Conservation (phyloP, 2,797 vertebrate species). For the Poeciliopsis gracilis region DNA sequence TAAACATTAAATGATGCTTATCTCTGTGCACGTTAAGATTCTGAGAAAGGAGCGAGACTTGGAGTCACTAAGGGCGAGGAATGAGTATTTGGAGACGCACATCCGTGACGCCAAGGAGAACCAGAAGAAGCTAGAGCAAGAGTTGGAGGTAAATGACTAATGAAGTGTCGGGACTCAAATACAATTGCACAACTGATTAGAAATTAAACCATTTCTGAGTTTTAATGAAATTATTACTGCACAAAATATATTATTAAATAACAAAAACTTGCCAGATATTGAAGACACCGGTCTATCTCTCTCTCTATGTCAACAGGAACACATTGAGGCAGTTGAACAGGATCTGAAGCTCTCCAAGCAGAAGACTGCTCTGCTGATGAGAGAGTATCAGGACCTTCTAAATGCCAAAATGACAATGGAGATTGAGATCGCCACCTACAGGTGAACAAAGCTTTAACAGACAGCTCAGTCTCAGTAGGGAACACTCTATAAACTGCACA, state of each 20-base stretch:
- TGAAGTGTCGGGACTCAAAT: not conserved
- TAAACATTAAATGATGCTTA: not conserved
- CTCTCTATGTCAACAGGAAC: constrained; percentile 61
- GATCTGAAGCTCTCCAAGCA: constrained; percentile 79
- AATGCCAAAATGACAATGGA: constrained; percentile 85
- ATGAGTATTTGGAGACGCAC: constrained; percentile 74
- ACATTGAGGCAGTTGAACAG: constrained; percentile 65
- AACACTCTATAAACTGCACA: not conserved
- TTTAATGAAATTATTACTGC: not conserved
- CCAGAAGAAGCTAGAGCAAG: constrained; percentile 62
- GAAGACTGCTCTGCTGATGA: constrained; percentile 81
- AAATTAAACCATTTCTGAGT: not conserved
- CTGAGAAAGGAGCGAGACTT: constrained; percentile 78
- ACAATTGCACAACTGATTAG: not conserved
- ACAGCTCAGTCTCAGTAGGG: not conserved
- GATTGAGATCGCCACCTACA: constrained; percentile 85
- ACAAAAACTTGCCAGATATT: not conserved
- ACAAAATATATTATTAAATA: not conserved
- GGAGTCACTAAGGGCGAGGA: constrained; percentile 73
- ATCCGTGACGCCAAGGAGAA: constrained; percentile 69
- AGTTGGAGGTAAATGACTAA: constrained; percentile 53
- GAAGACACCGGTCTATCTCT: not conserved
- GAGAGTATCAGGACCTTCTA: constrained; percentile 84
- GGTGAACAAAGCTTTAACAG: constrained; percentile 58
- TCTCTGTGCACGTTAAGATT: constrained; percentile 65